Base-by-base conservation (phyloP, 2,797 vertebrate genomes). In the Dromococcyx pavoninus region DNA sequence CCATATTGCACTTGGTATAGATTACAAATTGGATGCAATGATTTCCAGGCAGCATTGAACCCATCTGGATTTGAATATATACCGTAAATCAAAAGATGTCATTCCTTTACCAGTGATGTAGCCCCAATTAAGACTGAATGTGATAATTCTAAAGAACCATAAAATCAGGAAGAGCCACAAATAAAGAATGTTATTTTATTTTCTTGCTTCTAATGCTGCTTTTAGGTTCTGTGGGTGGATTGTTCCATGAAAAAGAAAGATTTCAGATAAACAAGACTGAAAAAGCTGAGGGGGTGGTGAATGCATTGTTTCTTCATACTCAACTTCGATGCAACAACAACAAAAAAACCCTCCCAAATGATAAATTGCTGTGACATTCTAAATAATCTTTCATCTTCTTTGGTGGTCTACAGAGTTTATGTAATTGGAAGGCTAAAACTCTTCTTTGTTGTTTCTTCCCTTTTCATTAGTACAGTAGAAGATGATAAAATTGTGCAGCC, bases 381-480 rank as follows among this genome's bases (percentile, higher is more conserved):
- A 96, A 97, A 96, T 97, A 93, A 97, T 97, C 96, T 97, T 97
- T 97, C 91, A 96, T 97, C 97, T 96, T 97, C 97, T 95, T 96
- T 96, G 98, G 97, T 98, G 97, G 97, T 97, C 98, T 91, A n/a
- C 80, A 75, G 95, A 93, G 89, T 96, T 97, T 94, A 96, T 96
- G 25, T 97, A 97, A 96, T 96, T 94, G 74, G 89, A 97, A 95
- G 88, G 76, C 94, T 97, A 89, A 97, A 97, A 92, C 82, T 58
- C 72, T 80, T 94, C 93, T 85, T 96, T 97, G 95, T 95, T 96
- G 86, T 97, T 97, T 95, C 92, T 95, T 98, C 89, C 65, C 8
- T 53, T 97, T 96, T 97, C 97, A 97, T 97, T 97, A 97, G 85
- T 96, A 88, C 89, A 90, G 97, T 95, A 92, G 96, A 96, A 97